Conservation (phyloP, 1,140 invertebrate species). For the Cylas formicarius region DNA sequence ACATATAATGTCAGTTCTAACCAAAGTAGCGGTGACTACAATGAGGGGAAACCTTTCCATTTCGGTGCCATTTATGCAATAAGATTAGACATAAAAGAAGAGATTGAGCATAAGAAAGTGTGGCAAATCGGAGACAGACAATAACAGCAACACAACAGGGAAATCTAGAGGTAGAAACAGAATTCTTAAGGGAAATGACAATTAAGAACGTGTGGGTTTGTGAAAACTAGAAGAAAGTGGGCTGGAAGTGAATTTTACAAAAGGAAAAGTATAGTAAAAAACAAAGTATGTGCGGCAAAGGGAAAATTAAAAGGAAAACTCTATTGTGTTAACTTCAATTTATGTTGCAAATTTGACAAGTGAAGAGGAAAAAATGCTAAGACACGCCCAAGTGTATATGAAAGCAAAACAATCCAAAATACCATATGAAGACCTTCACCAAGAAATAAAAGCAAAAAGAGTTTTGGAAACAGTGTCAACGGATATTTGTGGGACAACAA, state of each 20-base stretch:
- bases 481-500: constrained; percentile 41
- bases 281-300: neutral
- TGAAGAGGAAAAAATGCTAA: constrained; percentile 6
- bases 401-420: constrained; percentile 17
- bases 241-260: neutral
- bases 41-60: too few relatives aligned
- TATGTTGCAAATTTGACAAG: neutral
- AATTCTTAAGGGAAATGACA: neutral
- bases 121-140: neutral
- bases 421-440: too few relatives aligned
- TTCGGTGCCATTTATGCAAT: too few relatives aligned
- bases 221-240: constrained; percentile 14
- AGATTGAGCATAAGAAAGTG: neutral
- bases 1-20: too few relatives aligned
- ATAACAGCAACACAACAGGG: neutral
- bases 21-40: too few relatives aligned
- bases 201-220: too few relatives aligned
- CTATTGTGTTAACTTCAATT: constrained; percentile 1
- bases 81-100: too few relatives aligned
- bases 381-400: constrained; percentile 20
- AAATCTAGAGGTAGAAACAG: neutral
- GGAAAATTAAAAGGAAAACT: constrained; percentile 6
- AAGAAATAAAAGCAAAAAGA: constrained; percentile 14
- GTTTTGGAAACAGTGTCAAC: constrained; percentile 35
- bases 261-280: constrained; percentile 7